Conservation (phyloP, 2,797 vertebrate genomes). For the Poecilia picta region DNA sequence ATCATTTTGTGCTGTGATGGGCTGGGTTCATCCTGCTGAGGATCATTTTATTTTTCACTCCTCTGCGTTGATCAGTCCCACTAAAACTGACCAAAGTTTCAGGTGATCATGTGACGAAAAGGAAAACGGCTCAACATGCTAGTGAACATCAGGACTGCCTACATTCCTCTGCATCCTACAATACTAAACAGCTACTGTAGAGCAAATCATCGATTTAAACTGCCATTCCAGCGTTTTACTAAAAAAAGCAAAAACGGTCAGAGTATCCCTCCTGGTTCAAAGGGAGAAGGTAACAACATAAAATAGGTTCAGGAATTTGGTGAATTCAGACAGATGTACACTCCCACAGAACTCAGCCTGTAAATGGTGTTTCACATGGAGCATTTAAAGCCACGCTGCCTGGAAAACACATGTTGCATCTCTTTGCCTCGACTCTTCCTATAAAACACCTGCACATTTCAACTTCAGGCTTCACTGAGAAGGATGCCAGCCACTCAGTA, state of each 20-base stretch:
- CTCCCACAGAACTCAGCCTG: not conserved
- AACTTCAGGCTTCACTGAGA: constrained; percentile 37
- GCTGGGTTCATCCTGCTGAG: too few species aligned
- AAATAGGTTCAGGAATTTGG: not conserved
- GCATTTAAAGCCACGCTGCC: constrained; percentile 8
- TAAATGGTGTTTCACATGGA: not conserved
- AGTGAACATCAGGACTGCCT: not conserved
- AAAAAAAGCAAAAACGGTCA: not conserved
- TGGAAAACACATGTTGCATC: constrained; percentile 14
- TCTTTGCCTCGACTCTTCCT: constrained; percentile 7
- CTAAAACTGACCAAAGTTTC: not conserved
- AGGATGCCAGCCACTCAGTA: constrained; percentile 17
- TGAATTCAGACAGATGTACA: not conserved
- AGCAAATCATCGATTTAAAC: not conserved
- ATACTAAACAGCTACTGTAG: not conserved
- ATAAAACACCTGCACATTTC: constrained; percentile 25
- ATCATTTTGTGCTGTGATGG: not conserved
- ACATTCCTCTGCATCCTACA: not conserved
- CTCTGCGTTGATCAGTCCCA: not conserved
- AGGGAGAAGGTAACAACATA: not conserved
- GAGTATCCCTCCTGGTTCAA: not conserved
- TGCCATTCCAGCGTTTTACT: not conserved
- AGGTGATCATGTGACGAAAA: not conserved
- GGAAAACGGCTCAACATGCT: not conserved
- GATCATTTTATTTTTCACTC: not conserved